Base-by-base conservation (phyloP, 2,797 vertebrate species). In the Podargus strigoides region DNA sequence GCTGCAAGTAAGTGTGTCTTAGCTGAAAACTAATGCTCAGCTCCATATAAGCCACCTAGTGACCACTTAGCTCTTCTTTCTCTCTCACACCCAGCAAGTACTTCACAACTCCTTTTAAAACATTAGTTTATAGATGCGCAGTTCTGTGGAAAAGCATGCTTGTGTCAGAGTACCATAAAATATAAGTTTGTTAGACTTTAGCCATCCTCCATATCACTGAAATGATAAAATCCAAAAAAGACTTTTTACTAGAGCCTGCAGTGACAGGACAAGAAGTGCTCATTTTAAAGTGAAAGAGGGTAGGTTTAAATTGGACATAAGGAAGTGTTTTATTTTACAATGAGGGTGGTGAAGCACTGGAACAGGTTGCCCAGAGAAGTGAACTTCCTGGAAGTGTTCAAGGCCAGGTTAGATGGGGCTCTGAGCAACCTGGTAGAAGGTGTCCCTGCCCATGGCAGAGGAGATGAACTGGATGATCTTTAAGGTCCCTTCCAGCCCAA, bases 181-280 rank as follows among this genome's bases (percentile, higher is more conserved):
- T 18, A 27, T 2, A 34, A n/a, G n/a, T n/a, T 72, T 34, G 12
- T 41, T 32, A 10, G 1, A 26, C 55, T 87, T 10, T 36, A 5
- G 1, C 59, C 6, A 14, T 67, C 14, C 10, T 84, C 16, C 3
- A 0, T 64, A 5, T 73, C 0, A 0, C 7, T 89, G 87, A 89
- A 89, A 69, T 52, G 0, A 20, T 18, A 34, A 67, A 66, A 62
- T 26, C 58, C 14, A 50, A 41, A 36, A 28, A n/a, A 44, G 46
- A 9, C 23, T 27, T 76, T 56, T 26, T 79, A 44, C 4, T 3
- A 36, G 30, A 42, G 10, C 15, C 41, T 90, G 34, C 30, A 79
- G 28, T 30, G 9, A 21, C 37, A 42, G 63, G 30, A 60, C 20
- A 37, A 68, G 37, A 30, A 50, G 14, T 14, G 24, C 24, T 10